These are phyloP conservation scores for Actinostola sp. DNA, from an alignment of 92 coral and sea anemone species.

Conservation along the genomic window DNA sequence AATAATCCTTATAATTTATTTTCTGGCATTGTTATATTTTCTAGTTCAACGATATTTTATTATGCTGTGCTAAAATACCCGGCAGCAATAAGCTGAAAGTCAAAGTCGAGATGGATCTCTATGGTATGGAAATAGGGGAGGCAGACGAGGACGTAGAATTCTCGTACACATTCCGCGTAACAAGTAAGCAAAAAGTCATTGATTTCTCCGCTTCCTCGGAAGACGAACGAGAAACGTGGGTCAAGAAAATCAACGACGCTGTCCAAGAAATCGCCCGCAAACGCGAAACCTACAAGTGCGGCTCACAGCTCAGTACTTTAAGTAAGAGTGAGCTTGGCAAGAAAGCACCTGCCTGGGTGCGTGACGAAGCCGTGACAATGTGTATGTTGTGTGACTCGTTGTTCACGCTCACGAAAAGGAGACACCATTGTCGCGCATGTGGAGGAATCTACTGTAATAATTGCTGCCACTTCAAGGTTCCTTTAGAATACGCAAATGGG, in stretches of 20 bases:
- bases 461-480: constrained; percentile 76
- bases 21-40: background rate
- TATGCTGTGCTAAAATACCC: constrained; percentile 84
- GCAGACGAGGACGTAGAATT: constrained; percentile 79
- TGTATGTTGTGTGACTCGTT: constrained; percentile 88
- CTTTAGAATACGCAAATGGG: constrained; percentile 78
- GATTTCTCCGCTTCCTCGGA: constrained; percentile 79
- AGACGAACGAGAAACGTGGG: constrained; percentile 78
- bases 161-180: constrained; percentile 79
- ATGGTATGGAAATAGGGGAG: constrained; percentile 68
- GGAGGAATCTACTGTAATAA: constrained; percentile 80
- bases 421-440: constrained; percentile 99
- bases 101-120: constrained; percentile 79
- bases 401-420: constrained; percentile 80
- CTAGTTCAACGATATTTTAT: constrained; percentile 84
- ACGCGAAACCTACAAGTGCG: constrained; percentile 69
- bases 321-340: constrained; percentile 78
- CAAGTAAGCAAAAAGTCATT: constrained; percentile 84
- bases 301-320: constrained; percentile 52
- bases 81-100: constrained; percentile 88
- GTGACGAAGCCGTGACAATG: constrained; percentile 95
- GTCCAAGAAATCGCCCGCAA: constrained; percentile 61
- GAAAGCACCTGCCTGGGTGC: constrained; percentile 97
- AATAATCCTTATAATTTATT: background rate
- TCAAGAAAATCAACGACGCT: constrained; percentile 44